These are phyloP conservation scores for Orchesella cincta DNA, from an alignment of 1,140 invertebrate genomes.

Conservation along the genomic window DNA sequence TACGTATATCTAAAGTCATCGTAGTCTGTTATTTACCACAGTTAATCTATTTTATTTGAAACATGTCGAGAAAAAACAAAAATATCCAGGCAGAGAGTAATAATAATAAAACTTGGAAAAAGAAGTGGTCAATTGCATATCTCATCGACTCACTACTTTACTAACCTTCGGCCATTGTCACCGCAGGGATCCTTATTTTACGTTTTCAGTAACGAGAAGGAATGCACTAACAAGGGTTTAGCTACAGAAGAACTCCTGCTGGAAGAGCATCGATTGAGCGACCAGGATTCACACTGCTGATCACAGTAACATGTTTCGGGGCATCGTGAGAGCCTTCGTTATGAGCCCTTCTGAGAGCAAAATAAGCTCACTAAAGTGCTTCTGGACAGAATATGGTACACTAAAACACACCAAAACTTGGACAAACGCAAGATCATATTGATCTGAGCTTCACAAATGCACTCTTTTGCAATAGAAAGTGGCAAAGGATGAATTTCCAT, in stretches of 20 bases:
- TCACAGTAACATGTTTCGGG: not conserved
- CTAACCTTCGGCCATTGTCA: slow-evolving; percentile 23
- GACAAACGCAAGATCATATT: too few relatives aligned
- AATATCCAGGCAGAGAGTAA: too few relatives aligned
- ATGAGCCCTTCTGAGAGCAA: not conserved
- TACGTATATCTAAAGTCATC: too few relatives aligned
- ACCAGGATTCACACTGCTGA: not conserved
- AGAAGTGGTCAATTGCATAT: not conserved
- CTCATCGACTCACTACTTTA: not conserved
- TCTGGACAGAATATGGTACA: too few relatives aligned
- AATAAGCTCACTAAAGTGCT: too few relatives aligned
- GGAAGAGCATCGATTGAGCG: not conserved
- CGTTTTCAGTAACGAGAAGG: not conserved
- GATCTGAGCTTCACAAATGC: too few relatives aligned
- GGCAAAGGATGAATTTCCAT: too few relatives aligned
- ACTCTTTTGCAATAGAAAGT: too few relatives aligned
- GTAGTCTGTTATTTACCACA: too few relatives aligned
- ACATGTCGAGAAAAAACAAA: too few relatives aligned
- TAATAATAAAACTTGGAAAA: not conserved
- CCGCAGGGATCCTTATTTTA: not conserved
- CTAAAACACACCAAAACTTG: too few relatives aligned
- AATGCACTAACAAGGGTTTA: not conserved
- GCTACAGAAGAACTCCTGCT: not conserved
- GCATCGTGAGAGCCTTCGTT: not conserved
- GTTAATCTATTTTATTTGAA: too few relatives aligned